These are phyloP conservation scores for Epinephelus cyanopodus DNA, from an alignment of 2,113 vertebrate species.

Conservation along the genomic window DNA sequence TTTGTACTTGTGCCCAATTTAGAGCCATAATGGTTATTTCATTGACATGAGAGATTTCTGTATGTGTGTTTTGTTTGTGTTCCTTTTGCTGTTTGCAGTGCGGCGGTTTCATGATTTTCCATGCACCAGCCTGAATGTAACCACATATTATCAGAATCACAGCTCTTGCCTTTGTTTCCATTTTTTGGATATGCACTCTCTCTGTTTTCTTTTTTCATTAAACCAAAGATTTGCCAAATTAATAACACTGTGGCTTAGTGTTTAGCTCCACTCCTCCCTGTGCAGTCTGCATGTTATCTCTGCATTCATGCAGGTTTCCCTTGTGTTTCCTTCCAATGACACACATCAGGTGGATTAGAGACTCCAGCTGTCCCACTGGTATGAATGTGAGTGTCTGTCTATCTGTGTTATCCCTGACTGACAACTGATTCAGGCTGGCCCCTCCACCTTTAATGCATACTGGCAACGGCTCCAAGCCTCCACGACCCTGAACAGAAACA, in stretches of 20 bases:
- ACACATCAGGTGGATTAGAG: conserved; percentile 30
- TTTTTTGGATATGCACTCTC: no score
- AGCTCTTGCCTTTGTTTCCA: background rate
- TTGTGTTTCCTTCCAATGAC: conserved; percentile 30
- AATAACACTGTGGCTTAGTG: background rate
- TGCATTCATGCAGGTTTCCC: conserved; percentile 26
- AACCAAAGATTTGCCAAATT: background rate
- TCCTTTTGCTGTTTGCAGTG: background rate
- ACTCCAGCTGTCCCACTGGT: conserved; percentile 14
- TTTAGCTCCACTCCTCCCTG: background rate
- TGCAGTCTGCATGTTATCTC: conserved; percentile 4
- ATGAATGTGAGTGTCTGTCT: conserved; percentile 21
- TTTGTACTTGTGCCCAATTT: background rate
- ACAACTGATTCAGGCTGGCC: conserved; percentile 32
- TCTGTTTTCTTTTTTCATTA: background rate
- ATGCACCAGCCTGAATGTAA: background rate
- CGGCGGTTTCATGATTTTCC: background rate
- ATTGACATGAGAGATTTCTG: background rate
- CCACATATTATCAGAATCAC: background rate
- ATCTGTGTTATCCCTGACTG: conserved; percentile 39
- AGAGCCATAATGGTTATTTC: background rate
- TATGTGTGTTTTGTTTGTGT: background rate
- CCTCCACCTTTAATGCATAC: conserved; percentile 6
- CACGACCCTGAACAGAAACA: conserved; percentile 11
- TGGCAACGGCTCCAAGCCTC: conserved; percentile 1